Evolutionary conservation across 2,797 vertebrate genomes (phyloP), one percentile per base, ranked within the genome.

Genomic region (Malacoraja senta): DNA sequence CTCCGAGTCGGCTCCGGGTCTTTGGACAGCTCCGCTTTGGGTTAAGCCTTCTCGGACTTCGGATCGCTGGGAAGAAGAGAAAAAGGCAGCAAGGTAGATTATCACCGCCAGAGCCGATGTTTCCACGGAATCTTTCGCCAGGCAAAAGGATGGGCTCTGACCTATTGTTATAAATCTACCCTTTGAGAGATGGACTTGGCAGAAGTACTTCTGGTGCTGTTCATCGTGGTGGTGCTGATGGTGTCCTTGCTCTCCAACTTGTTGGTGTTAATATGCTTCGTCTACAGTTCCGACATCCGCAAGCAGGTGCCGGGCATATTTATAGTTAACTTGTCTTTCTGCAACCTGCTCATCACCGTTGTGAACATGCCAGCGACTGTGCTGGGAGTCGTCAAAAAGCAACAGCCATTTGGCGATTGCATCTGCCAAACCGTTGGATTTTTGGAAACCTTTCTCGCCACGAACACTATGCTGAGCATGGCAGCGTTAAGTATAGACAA

Each of bases 401-500:
- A 95, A 95, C 97, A 97, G 94, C 97, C 97, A 0, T 95, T 96
- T 35, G 96, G 96, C 29, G 96, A 96, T 91, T 93, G 93, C 26
- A 88, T 95, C 79, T 97, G 97, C 93, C 95, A 94, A 58, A 96
- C 94, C 0, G 94, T 96, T 8, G 96, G 97, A 68, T 97, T 97
- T 65, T 94, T 96, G 80, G 97, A 97, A 95, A 97, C 97, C 94
- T 97, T 97, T 63, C 95, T 97, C 95, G 96, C 95, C 94, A 95
- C 95, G 65, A 97, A 97, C 93, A 94, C 96, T 0, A 97, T 97
- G 97, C 92, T 97, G 94, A 98, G 96, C 95, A 97, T 97, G 97
- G 97, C 96, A 38, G 97, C 96, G 0, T 97, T 97, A 76, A 96
- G 97, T 94, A 96, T 97, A 93, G 97, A 97, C 96, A 95, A 96